Evolutionary conservation across 2,888 invertebrate species (phyloP), one percentile per base, ranked within the genome.

Genomic region (Heliconius aoede): DNA sequence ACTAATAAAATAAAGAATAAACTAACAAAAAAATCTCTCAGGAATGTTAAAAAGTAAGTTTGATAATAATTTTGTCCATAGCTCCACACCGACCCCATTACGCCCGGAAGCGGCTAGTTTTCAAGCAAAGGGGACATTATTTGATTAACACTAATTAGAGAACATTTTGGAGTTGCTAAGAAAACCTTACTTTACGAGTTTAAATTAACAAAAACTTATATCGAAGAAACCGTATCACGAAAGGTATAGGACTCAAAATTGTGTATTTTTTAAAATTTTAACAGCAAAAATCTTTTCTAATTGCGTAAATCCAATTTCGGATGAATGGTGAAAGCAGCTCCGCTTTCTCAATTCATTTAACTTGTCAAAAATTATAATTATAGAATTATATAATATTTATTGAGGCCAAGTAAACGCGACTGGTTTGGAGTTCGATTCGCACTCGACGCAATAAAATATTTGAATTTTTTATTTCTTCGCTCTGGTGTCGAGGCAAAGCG

Each of bases 111-210:
- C 85, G 83, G 89, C 87, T 85, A 87, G 89, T 88, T 87, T 86
- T 80, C 84, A 86, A 87, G 84, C 86, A 88, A 88, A 86, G 88
- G 87, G 89, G 90, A 90, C 89, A 87, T 86, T 94, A 91, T 94
- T 94, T 94, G 91, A 91, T 94, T 94, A 94, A 91, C 94, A 93
- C 89, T 93, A 93, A 94, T 94, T 94, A 94, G 88, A 79, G 83
- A 84, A 82, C 86, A 85, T 86, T 87, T 86, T 84, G 84, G 81
- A 83, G 83, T 83, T 83, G 87, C 85, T 86, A 89, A 86, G 92
- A 91, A 91, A 91, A 89, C 86, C 81, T 82, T 83, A 81, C 80
- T 83, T 80, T 79, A 76, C 76, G 67, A 72, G 36, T 74, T 76
- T 79, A 79, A 64, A 80, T 81, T 78, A 81, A 73, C 55, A 46